These are phyloP conservation scores for Dynastes hyllus DNA, from an alignment of 2,888 invertebrate species.

Conservation along the genomic window DNA sequence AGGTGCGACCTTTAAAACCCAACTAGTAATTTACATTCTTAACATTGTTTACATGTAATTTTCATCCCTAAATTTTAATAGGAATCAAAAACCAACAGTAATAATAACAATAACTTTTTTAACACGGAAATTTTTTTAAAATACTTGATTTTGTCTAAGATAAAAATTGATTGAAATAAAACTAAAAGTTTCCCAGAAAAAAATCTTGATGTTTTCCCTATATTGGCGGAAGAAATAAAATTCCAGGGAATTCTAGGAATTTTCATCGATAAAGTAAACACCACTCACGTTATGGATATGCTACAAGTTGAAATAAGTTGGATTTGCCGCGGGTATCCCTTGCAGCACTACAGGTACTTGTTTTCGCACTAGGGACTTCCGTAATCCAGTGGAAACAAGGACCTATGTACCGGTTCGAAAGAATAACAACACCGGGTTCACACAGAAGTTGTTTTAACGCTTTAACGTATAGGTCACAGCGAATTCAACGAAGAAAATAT, in stretches of 20 bases:
- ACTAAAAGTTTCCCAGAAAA: neutral
- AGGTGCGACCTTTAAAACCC: no score
- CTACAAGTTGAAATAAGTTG: neutral
- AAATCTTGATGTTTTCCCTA: neutral
- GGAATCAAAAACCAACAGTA: no score
- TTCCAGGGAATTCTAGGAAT: neutral
- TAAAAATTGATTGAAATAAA: no score
- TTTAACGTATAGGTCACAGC: neutral
- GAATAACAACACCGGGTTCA: conserved; percentile 15
- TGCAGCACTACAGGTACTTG: conserved; percentile 10
- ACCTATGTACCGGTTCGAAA: conserved; percentile 3
- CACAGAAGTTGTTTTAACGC: conserved; percentile 13
- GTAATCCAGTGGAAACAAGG: conserved; percentile 41
- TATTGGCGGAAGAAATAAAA: neutral
- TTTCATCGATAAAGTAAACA: neutral
- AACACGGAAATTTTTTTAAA: no score
- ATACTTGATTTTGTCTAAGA: no score
- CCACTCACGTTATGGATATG: conserved; percentile 3
- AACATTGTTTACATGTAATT: no score
- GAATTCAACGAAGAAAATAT: neutral
- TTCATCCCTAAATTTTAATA: no score
- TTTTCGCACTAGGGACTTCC: conserved; percentile 35
- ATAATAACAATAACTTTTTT: no score
- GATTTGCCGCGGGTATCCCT: neutral
- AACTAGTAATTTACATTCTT: no score